phyloP scores from a whole-genome alignment of 2,888 invertebrate species.

The Meiosimyza platycephala region DNA sequence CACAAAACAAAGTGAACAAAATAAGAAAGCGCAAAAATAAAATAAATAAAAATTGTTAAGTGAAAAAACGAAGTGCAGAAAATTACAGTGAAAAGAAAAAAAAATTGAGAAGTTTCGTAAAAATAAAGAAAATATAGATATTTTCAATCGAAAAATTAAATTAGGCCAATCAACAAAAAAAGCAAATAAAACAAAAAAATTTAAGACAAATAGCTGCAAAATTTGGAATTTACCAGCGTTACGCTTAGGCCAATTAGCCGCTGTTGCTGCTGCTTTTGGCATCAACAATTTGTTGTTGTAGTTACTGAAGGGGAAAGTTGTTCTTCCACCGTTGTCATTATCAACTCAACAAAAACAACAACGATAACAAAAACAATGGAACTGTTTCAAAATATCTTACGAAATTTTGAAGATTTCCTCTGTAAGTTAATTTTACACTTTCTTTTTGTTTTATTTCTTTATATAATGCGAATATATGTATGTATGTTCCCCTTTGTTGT shows the following conservation, averaged over 20 bases:
- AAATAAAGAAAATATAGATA: constrained; percentile 2
- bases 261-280: no score
- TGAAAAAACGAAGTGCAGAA: constrained; percentile 1
- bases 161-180: not conserved
- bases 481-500: not conserved
- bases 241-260: no score
- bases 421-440: constrained; percentile 51
- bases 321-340: no score
- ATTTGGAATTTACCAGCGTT: no score
- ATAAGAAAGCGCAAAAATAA: not conserved
- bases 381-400: constrained; percentile 52
- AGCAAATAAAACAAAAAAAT: not conserved
- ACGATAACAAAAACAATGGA: constrained; percentile 52
- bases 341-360: no score
- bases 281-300: no score
- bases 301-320: not conserved
- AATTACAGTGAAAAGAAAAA: constrained; percentile 17
- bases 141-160: not conserved
- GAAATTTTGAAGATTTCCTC: constrained; percentile 53
- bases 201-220: no score
- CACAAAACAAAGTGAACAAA: not conserved
- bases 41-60: not conserved
- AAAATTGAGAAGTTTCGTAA: not conserved
- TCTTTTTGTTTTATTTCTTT: not conserved
- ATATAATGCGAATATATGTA: not conserved